A percentile compares a stretch with the other conserved stretches of the same genome.
Evolutionary conservation across 2,888 invertebrate species (phyloP).

Genomic region (Hesperia comma): DNA sequence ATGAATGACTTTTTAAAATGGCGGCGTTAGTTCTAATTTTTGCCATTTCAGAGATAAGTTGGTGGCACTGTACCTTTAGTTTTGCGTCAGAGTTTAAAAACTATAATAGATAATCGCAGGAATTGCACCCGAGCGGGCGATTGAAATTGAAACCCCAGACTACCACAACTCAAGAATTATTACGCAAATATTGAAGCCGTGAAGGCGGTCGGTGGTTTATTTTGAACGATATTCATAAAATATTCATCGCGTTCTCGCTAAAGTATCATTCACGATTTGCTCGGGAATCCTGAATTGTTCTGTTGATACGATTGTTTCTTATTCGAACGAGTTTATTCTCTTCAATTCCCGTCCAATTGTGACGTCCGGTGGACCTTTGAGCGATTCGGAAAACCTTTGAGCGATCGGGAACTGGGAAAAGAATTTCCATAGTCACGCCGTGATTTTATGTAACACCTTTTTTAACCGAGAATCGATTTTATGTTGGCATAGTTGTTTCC

Average conservation of each 20-base stretch:
- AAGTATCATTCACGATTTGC: slow-evolving; percentile 15
- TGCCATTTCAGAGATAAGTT: too few relatives aligned
- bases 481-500: not conserved
- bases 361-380: not conserved
- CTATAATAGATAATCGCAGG: not conserved
- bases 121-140: not conserved
- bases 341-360: not conserved
- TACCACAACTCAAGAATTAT: not conserved
- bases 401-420: not conserved
- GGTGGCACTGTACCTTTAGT: too few relatives aligned
- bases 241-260: slow-evolving; percentile 12
- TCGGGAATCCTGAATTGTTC: not conserved
- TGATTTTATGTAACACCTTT: not conserved
- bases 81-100: not conserved
- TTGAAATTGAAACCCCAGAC: not conserved
- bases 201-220: slow-evolving; percentile 4
- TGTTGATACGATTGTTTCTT: not conserved
- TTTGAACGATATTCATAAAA: slow-evolving; percentile 13
- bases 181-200: slow-evolving; percentile 12
- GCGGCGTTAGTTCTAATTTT: too few relatives aligned
- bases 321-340: slow-evolving; percentile 13
- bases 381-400: not conserved
- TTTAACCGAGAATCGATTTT: not conserved
- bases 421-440: not conserved
- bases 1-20: too few relatives aligned